Conservation (phyloP, 1,140 invertebrate species). For the Formica exsecta region DNA sequence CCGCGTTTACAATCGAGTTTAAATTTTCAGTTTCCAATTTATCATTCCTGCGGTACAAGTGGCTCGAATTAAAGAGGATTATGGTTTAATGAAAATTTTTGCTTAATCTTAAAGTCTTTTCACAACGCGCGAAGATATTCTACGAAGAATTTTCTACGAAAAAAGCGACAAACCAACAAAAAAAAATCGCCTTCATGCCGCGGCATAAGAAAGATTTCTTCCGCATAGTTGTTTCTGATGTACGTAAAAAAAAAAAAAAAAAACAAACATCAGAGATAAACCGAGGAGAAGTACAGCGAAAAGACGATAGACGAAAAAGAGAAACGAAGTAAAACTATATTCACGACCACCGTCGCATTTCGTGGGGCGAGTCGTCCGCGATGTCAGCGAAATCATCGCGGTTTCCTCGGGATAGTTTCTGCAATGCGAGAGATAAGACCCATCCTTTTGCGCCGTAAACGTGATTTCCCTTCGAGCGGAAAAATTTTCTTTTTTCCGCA, state of each 20-base stretch:
- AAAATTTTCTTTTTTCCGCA: conserved; percentile 69
- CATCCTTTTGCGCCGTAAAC: conserved; percentile 51
- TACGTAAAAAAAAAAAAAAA: background rate
- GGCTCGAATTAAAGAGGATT: conserved; percentile 21
- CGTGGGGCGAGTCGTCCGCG: conserved; percentile 13
- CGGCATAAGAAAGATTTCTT: background rate
- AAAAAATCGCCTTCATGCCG: background rate
- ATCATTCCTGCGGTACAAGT: background rate
- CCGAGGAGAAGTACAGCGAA: background rate
- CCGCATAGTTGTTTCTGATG: background rate
- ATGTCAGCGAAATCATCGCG: conserved; percentile 71
- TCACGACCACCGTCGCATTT: conserved; percentile 2
- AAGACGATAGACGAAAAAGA: background rate
- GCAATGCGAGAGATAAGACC: conserved; percentile 62
- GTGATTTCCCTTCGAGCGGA: conserved; percentile 65
- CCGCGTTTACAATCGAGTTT: conserved; percentile 46
- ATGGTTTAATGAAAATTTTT: conserved; percentile 33
- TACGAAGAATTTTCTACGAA: background rate
- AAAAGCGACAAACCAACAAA: background rate
- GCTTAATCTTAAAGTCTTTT: background rate
- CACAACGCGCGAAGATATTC: background rate
- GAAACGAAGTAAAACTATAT: conserved; percentile 33
- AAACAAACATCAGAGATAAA: background rate
- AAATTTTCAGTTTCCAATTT: conserved; percentile 53
- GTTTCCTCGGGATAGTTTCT: conserved; percentile 57